Base-by-base conservation (phyloP, 1,140 invertebrate species). In the Sycobia sp. region DNA sequence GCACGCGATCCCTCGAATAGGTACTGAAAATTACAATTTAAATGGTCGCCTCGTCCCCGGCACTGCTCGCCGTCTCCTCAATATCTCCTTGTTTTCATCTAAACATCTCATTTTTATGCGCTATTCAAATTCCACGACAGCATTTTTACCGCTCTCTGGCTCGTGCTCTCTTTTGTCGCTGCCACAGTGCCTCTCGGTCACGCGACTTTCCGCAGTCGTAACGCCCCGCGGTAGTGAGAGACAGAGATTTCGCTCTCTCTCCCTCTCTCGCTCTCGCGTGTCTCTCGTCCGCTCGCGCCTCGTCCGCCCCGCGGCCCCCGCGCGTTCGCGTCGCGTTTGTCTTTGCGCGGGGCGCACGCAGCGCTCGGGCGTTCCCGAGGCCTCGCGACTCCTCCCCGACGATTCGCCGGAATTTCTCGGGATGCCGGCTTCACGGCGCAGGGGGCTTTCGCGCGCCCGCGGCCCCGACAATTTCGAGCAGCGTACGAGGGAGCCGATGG, bases 31-130 rank as follows among this genome's bases (percentile, higher is more conserved):
- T 80, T 80, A 80, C 79, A 80, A 81, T 81, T 80, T 80, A 79
- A 80, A 81, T 78, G 70, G 70, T 72, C 71, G 53, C 64, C 22
- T 27, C 8, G 7, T 65, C 71, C 71, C 67, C 65, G 70, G 67
- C 72, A 20, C 69, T 72, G 70, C 67, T 62, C 65, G 64, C 67
- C 64, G 67, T 56, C 67, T 56, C 68, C 62, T 53, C 61, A 57
- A 57, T 78, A 80, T 80, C 79, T 73, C 61, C 73, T 76, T 77
- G 76, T 80, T 79, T 78, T 78, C 74, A 80, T 80, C 78, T 79
- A 76, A 79, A 80, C 76, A 76, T 79, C 77, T 78, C 78, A 80
- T 80, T 80, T 80, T 80, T 78, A 80, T 79, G 76, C 78, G 70
- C 73, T 72, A 76, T 77, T 80, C 72, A 78, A 81, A 80, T 80